Conservation (phyloP, 92 coral and sea anemone genomes). For the Bergia puertoricense region DNA sequence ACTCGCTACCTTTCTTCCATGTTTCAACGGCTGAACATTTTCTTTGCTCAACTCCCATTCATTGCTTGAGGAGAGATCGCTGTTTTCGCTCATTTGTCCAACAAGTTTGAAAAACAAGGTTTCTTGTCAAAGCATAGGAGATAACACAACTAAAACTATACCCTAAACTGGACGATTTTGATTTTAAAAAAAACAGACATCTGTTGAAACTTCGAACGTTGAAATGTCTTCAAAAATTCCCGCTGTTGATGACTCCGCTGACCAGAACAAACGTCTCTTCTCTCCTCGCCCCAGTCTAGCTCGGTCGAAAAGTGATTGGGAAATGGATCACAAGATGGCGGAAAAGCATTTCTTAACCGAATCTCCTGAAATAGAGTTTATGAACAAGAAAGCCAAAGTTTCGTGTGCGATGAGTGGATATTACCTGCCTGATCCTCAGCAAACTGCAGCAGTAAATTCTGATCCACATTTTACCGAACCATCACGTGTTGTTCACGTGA, state of each 20-base stretch:
- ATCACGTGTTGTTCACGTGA: conserved; percentile 88
- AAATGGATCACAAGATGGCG: conserved; percentile 59
- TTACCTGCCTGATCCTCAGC: neutral
- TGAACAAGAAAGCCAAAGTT: conserved; percentile 25
- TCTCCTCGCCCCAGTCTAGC: conserved; percentile 13
- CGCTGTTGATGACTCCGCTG: conserved; percentile 61
- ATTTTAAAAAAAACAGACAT: conserved; percentile 11
- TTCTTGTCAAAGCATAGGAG: neutral
- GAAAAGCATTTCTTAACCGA: conserved; percentile 70
- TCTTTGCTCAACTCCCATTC: conserved; percentile 99
- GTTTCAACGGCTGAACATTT: conserved; percentile 93
- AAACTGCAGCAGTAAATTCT: neutral
- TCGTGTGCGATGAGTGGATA: conserved; percentile 1
- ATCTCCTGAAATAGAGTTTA: conserved; percentile 20
- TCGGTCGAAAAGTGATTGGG: conserved; percentile 8
- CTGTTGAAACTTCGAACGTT: conserved; percentile 38
- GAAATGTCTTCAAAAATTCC: conserved; percentile 71
- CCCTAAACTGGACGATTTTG: conserved; percentile 1
- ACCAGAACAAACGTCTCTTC: neutral
- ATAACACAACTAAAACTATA: neutral
- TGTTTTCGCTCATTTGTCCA: conserved; percentile 58
- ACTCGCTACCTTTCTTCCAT: conserved; percentile 91
- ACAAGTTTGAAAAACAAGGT: neutral
- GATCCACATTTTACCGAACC: conserved; percentile 89
- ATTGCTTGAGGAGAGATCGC: conserved; percentile 64